Base-by-base conservation (phyloP, 2,888 invertebrate genomes). In the Stenodera caucasica region DNA sequence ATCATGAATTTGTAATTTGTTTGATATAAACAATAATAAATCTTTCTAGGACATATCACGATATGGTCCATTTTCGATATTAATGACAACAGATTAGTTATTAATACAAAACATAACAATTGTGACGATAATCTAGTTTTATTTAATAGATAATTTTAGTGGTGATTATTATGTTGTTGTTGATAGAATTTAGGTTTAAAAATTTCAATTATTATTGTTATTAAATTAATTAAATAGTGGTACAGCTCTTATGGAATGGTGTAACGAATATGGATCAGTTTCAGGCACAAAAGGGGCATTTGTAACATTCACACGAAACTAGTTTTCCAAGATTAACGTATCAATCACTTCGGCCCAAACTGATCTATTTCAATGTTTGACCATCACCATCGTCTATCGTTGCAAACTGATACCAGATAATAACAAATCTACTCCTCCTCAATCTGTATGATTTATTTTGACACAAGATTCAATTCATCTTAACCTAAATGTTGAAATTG, bases 281-380 rank as follows among this genome's bases (percentile, higher is more conserved):
- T 55, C 37, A 14, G 35, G 32, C 49, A 61, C 53, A 45, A 57
- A 61, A 55, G 37, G 57, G 55, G 55, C 69, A 70, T 72, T 72
- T 70, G 72, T 70, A 70, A 70, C 69, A 68, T 70, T 72, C 71
- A 71, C 66, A 65, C 67, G 66, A 69, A 65, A 67, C 67, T 64
- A 71, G 67, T 69, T 64, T 63, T 66, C 65, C 68, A 64, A 71
- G 70, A 72, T 70, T 69, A 68, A 69, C 64, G 67, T 64, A 70
- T 71, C 67, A 70, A 71, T 71, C 70, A 67, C 63, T 61, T 53
- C 35, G 61, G 54, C 32, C 65, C n/a, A n/a, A 61, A 64, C 72
- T 73, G 75, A 74, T 75, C 74, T 71, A 71, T 73, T 72, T 70
- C 69, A 62, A 67, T 70, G 70, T 73, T 70, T 71, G 73, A 55